These are phyloP conservation scores for Agonopterix subpropinquella DNA, from an alignment of 2,888 invertebrate genomes.

Conservation along the genomic window DNA sequence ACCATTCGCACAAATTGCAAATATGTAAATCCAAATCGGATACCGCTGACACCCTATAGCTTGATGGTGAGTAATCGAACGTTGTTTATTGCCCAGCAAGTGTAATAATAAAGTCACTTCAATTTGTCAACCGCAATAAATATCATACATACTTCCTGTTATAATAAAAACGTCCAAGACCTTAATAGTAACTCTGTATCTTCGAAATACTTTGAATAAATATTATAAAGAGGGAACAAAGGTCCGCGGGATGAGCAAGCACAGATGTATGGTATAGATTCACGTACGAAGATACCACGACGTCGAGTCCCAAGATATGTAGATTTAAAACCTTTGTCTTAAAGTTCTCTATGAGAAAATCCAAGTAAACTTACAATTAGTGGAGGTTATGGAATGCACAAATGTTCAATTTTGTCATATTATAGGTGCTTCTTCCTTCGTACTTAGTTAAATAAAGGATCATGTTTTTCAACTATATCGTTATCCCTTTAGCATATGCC, in stretches of 20 bases:
- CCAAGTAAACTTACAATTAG: not conserved
- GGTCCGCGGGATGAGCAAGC: constrained; percentile 29
- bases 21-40: too few relatives aligned
- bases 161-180: constrained; percentile 24
- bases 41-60: constrained; percentile 24
- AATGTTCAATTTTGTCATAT: too few relatives aligned
- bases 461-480: too few relatives aligned
- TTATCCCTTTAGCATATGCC: too few relatives aligned
- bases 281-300: constrained; percentile 54
- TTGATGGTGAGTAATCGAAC: constrained; percentile 55
- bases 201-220: constrained; percentile 11
- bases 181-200: constrained; percentile 21
- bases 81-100: constrained; percentile 37
- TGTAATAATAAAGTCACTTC: constrained; percentile 37
- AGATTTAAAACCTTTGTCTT: constrained; percentile 49
- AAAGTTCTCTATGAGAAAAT: not conserved
- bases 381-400: not conserved
- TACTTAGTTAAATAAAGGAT: too few relatives aligned
- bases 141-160: constrained; percentile 37
- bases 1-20: too few relatives aligned
- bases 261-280: constrained; percentile 38
- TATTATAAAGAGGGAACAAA: constrained; percentile 2
- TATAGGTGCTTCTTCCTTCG: too few relatives aligned
- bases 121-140: constrained; percentile 30
- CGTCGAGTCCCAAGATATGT: constrained; percentile 38